These are phyloP conservation scores for Hestina assimilis DNA, from an alignment of 1,140 invertebrate species.

Conservation along the genomic window DNA sequence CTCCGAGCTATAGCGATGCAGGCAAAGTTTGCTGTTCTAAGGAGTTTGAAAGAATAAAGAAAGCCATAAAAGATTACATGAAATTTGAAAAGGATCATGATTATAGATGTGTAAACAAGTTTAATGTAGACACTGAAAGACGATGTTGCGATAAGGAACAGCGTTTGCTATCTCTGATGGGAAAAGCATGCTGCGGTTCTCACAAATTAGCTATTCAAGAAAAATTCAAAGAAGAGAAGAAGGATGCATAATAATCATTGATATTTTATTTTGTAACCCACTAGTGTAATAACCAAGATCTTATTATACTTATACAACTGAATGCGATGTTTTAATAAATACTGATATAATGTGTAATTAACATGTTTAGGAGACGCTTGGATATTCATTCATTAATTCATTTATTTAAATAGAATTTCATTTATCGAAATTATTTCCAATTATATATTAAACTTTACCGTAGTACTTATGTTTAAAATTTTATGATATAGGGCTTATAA, in stretches of 20 bases:
- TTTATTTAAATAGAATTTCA: neutral
- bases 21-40: conserved; percentile 71
- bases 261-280: conserved; percentile 74
- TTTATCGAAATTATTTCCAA: neutral
- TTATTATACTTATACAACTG: conserved; percentile 42
- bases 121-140: conserved; percentile 63
- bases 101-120: conserved; percentile 62
- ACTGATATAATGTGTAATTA: neutral
- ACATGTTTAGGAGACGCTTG: no score
- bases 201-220: conserved; percentile 64
- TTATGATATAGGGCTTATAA: conserved; percentile 1
- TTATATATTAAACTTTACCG: no score
- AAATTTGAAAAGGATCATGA: conserved; percentile 58
- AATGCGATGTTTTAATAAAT: conserved; percentile 22
- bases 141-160: conserved; percentile 69
- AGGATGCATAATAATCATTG: conserved; percentile 34
- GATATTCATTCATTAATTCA: no score
- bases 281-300: conserved; percentile 31
- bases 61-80: conserved; percentile 64
- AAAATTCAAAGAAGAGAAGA: conserved; percentile 51
- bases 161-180: conserved; percentile 44
- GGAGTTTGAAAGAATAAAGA: conserved; percentile 69
- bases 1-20: conserved; percentile 62
- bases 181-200: conserved; percentile 58
- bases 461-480: neutral